Conservation (phyloP, 2,797 vertebrate genomes). For the Chiroxiphia lanceolata region DNA sequence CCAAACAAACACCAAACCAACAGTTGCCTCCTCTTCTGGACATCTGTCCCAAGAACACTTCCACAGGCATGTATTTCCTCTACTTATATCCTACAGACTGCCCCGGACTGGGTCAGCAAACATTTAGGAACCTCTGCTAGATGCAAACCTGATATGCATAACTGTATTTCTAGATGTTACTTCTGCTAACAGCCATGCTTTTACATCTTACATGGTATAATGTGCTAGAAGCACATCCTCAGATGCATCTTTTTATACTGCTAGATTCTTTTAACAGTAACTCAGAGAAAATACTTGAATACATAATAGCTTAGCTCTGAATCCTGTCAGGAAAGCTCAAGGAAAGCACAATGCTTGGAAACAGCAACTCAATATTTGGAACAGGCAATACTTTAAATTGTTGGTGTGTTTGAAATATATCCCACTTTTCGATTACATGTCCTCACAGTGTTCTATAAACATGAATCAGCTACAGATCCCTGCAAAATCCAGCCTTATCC, state of each 20-base stretch:
- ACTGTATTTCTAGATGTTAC: not conserved
- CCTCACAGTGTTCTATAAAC: not conserved
- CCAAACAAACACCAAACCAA: not conserved
- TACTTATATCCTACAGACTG: not conserved
- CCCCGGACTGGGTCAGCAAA: not conserved
- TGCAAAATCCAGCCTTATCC: not conserved
- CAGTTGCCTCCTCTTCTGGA: not conserved
- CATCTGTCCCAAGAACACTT: not conserved
- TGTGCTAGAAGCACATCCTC: not conserved
- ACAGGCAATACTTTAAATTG: not conserved
- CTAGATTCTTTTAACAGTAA: not conserved
- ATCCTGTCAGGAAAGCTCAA: not conserved
- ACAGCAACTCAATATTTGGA: not conserved
- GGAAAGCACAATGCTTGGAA: not conserved
- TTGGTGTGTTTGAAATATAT: not conserved
- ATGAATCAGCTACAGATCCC: not conserved
- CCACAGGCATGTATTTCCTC: not conserved
- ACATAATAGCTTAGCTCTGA: not conserved
- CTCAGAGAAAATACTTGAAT: not conserved
- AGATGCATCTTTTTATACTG: not conserved
- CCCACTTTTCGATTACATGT: not conserved
- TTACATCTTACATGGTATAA: not conserved
- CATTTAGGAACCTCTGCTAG: not conserved
- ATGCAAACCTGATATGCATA: not conserved
- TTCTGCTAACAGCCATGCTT: not conserved